Conservation (phyloP, 2,797 vertebrate species). For the Aulostomus chinensis region DNA sequence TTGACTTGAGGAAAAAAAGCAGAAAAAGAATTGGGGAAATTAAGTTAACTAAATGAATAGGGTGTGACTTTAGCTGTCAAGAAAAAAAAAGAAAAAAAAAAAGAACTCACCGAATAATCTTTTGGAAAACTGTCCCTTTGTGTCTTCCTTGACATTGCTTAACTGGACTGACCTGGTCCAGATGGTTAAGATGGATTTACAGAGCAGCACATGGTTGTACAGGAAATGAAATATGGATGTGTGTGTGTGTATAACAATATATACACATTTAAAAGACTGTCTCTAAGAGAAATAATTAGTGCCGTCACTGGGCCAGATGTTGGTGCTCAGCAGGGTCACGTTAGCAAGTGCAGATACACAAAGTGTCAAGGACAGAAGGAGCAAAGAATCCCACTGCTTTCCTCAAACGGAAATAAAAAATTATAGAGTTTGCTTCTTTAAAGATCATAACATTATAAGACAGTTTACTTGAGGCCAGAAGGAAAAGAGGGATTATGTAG, state of each 20-base stretch:
- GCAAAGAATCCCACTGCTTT: constrained; percentile 4
- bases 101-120: constrained; percentile 28
- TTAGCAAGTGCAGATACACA: not conserved
- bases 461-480: too few relatives aligned
- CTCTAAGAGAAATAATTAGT: constrained; percentile 29
- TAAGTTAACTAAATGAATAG: constrained; percentile 10
- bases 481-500: too few relatives aligned
- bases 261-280: constrained; percentile 5
- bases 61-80: constrained; percentile 24
- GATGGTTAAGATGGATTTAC: constrained; percentile 30
- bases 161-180: constrained; percentile 13
- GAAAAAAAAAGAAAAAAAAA: constrained; percentile 37
- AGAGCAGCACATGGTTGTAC: constrained; percentile 1
- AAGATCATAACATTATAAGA: too few relatives aligned
- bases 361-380: constrained; percentile 12
- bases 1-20: constrained; percentile 1
- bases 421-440: too few relatives aligned
- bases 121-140: not conserved
- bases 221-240: constrained; percentile 39
- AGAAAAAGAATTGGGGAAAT: constrained; percentile 19
- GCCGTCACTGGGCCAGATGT: constrained; percentile 19
- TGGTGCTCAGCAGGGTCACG: too few relatives aligned
- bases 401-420: too few relatives aligned
- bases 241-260: constrained; percentile 6
- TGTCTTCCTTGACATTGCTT: not conserved